phyloP scores from a whole-genome alignment of 2,113 vertebrate genomes.

The Hassar affinis region DNA sequence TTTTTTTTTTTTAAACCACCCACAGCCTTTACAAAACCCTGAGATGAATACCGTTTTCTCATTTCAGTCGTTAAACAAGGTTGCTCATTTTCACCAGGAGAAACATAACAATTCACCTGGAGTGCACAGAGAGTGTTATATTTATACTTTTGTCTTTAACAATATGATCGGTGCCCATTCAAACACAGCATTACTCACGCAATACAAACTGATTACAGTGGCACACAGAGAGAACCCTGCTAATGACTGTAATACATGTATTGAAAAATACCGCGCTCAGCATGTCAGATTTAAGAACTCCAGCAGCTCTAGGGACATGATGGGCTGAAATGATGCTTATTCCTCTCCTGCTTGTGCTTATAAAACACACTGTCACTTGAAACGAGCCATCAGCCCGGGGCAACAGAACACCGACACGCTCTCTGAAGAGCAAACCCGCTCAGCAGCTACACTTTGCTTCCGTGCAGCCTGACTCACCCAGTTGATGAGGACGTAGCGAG shows the following conservation, averaged over 20 bases:
- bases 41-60: slow-evolving; percentile 10
- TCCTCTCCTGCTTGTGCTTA: neutral
- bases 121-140: neutral
- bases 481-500: slow-evolving; percentile 97
- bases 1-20: neutral
- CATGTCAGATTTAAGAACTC: neutral
- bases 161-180: slow-evolving; percentile 36
- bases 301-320: neutral
- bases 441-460: neutral
- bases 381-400: no score
- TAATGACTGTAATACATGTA: slow-evolving; percentile 15
- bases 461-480: slow-evolving; percentile 79
- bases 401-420: neutral
- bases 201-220: slow-evolving; percentile 31
- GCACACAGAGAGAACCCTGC: neutral
- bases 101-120: slow-evolving; percentile 17
- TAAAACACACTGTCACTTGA: neutral
- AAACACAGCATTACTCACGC: slow-evolving; percentile 1
- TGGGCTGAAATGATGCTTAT: slow-evolving; percentile 14
- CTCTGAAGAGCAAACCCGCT: neutral
- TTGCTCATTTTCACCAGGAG: slow-evolving; percentile 6
- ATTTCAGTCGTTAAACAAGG: neutral
- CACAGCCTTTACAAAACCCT: slow-evolving; percentile 21
- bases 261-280: neutral
- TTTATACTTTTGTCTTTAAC: slow-evolving; percentile 24